phyloP scores from a whole-genome alignment of 2,113 vertebrate species.

The Nerophis lumbriciformis region DNA sequence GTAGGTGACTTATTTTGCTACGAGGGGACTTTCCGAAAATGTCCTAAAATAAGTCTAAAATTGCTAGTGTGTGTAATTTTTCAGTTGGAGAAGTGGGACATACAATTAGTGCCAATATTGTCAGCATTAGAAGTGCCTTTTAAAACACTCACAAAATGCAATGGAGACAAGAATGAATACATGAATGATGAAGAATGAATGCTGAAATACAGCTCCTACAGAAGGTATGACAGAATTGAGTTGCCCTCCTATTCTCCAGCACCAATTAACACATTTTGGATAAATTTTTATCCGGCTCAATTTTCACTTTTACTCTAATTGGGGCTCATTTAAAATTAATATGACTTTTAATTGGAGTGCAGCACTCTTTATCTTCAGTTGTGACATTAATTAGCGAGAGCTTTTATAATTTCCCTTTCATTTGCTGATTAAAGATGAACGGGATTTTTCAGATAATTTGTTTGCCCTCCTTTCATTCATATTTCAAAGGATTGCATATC shows the following conservation, averaged over 20 bases:
- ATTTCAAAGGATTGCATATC: constrained; percentile 21
- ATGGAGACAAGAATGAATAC: too few species aligned
- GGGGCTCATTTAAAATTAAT: constrained; percentile 73
- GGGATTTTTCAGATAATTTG: constrained; percentile 24
- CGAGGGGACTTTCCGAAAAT: too few species aligned
- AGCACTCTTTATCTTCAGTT: constrained; percentile 51
- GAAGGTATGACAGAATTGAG: constrained; percentile 14
- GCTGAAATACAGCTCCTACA: neutral
- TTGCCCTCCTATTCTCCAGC: constrained; percentile 38
- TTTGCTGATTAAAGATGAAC: constrained; percentile 48
- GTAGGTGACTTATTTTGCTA: too few species aligned
- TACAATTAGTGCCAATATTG: too few species aligned
- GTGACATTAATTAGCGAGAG: constrained; percentile 54
- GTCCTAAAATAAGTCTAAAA: too few species aligned
- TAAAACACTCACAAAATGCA: too few species aligned
- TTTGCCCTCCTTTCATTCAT: constrained; percentile 28
- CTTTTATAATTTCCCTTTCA: constrained; percentile 48
- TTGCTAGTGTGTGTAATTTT: too few species aligned
- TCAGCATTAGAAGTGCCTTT: too few species aligned
- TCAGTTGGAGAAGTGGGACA: too few species aligned
- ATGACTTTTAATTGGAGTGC: constrained; percentile 67
- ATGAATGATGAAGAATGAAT: neutral
- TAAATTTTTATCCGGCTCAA: constrained; percentile 54
- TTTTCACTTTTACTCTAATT: constrained; percentile 64
- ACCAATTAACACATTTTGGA: constrained; percentile 60